A percentile compares a stretch with the other conserved stretches of the same genome.
phyloP scores from a whole-genome alignment of 1,140 invertebrate genomes.

The Cherax destructor region DNA sequence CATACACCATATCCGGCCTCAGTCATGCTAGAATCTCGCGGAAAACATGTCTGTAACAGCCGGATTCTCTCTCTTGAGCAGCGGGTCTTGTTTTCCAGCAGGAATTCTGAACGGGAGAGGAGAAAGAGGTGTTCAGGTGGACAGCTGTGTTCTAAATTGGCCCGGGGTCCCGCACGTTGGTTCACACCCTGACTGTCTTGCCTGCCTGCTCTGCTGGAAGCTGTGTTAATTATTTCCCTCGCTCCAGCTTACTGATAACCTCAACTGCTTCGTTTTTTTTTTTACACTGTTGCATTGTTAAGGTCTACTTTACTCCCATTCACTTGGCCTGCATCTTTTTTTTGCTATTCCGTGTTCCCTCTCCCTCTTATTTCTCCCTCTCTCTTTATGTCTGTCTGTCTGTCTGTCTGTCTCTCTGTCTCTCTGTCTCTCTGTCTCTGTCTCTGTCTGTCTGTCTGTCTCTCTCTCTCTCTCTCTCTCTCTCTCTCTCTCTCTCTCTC shows the following conservation, averaged over 20 bases:
- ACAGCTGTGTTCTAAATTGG: slow-evolving; percentile 7
- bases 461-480: too few relatives aligned
- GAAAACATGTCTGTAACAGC: neutral
- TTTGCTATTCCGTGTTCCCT: neutral
- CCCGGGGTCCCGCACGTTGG: neutral
- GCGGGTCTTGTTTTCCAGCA: neutral
- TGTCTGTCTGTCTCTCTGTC: too few relatives aligned
- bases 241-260: too few relatives aligned
- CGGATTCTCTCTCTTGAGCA: neutral
- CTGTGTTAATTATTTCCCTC: too few relatives aligned
- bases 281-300: too few relatives aligned
- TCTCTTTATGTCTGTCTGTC: too few relatives aligned
- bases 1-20: neutral
- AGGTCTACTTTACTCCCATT: neutral
- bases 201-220: too few relatives aligned
- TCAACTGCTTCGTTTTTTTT: too few relatives aligned
- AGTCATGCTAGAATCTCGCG: neutral
- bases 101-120: neutral
- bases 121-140: too few relatives aligned
- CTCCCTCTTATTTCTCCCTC: neutral
- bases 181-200: neutral
- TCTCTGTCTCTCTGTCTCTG: too few relatives aligned
- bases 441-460: too few relatives aligned
- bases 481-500: neutral
- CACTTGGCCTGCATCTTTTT: neutral